Percentiles rank a stretch among this genome's conserved stretches.
These are phyloP conservation scores for Himalopsyche japonica DNA, from an alignment of 2,888 invertebrate genomes.

Conservation along the genomic window DNA sequence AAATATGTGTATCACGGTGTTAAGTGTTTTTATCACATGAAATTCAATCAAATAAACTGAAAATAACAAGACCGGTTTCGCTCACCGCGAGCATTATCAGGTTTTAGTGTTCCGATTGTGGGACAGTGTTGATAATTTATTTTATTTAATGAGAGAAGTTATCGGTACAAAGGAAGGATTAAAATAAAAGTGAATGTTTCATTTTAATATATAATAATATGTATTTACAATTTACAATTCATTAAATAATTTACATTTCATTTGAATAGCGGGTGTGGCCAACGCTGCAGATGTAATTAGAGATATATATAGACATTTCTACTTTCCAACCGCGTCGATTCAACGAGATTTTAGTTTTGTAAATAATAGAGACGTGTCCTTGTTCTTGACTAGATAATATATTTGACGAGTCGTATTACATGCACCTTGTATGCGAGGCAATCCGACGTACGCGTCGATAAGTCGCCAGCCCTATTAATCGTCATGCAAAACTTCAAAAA, in stretches of 20 bases:
- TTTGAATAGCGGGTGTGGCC: conserved; percentile 34
- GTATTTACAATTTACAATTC: conserved; percentile 40
- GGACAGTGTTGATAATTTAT: too few relatives aligned
- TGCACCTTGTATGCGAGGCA: conserved; percentile 4
- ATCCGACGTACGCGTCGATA: not conserved
- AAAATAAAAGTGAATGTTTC: conserved; percentile 27
- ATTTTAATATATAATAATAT: conserved; percentile 35
- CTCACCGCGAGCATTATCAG: too few relatives aligned
- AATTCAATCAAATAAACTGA: too few relatives aligned
- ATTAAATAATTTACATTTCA: conserved; percentile 38
- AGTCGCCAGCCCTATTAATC: not conserved
- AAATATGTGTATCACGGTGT: too few relatives aligned
- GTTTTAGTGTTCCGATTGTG: too few relatives aligned
- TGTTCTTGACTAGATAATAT: conserved; percentile 37
- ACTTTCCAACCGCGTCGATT: not conserved
- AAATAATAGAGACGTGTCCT: conserved; percentile 32
- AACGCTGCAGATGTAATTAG: conserved; percentile 7
- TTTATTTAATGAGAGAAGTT: too few relatives aligned
- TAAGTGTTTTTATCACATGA: too few relatives aligned
- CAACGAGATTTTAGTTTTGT: conserved; percentile 12
- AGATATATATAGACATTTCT: conserved; percentile 8
- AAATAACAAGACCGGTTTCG: too few relatives aligned
- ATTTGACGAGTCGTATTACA: conserved; percentile 17
- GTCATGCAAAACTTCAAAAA: not conserved
- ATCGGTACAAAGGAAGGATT: not conserved